Base-by-base conservation (phyloP, 2,797 vertebrate genomes). In the Mastacembelus armatus region DNA sequence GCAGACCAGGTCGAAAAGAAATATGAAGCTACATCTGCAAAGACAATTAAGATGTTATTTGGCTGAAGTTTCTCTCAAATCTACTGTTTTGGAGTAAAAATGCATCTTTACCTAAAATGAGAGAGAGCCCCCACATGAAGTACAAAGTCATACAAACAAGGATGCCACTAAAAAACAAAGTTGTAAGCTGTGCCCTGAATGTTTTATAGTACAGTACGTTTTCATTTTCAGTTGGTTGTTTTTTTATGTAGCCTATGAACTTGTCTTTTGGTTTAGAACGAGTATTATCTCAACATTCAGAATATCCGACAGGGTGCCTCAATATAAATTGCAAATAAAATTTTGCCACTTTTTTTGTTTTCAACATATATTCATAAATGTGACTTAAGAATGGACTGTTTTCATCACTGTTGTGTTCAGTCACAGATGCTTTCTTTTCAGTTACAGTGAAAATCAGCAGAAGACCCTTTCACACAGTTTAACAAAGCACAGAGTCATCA, bases 131-230 rank as follows among this genome's bases (percentile, higher is more conserved):
- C 10, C n/a, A 52, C 19, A 51, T 49, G 69, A 63, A 33, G 52
- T 27, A 66, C 3, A 21, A 60, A 71, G 69, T 55, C 48, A 48
- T 32, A 10, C 3, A 47, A 55, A 32, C 14, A 35, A 33, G n/a
- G 29, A 78, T 66, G 62, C 36, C 47, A 64, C 30, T 18, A 47
- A 44, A 43, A 72, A 44, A 19, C 10, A n/a, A 22, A 43, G 40
- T 21, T 52, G 15, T 39, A 12, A 50, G n/a, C 38, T 83, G 30
- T 59, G 18, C 44, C n/a, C 29, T 26, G 36, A 57, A 42, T 27
- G 24, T 62, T 55, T 18, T 45, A 12, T 33, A 2, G n/a, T n/a
- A n/a, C n/a, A n/a, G n/a, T 29, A 21, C 1, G 3, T 21, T 60
- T 15, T 24, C 6, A 5, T 18, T 49, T 52, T 61, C 38, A 39